These are phyloP conservation scores for Aulostomus chinensis DNA, from an alignment of 2,797 vertebrate species.

Conservation along the genomic window DNA sequence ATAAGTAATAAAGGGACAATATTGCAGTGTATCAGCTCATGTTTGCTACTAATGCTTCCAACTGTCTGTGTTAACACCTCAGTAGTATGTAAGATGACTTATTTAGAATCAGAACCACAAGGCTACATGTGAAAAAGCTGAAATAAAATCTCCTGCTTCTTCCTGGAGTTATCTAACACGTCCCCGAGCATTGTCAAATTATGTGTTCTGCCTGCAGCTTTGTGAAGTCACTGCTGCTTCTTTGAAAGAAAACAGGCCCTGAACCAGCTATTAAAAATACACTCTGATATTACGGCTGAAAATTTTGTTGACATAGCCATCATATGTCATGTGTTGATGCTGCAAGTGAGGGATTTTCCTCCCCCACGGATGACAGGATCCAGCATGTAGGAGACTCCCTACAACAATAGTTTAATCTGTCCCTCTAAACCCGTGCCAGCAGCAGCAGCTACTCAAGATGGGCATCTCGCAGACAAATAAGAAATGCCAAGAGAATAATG, in stretches of 20 bases:
- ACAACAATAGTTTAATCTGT: conserved; percentile 62
- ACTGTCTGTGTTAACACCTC: no score
- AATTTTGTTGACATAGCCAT: conserved; percentile 56
- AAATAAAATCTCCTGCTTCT: no score
- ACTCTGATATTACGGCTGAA: conserved; percentile 44
- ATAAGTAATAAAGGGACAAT: no score
- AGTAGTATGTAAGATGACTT: no score
- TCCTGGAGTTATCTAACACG: no score
- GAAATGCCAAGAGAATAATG: conserved; percentile 18
- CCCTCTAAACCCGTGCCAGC: conserved; percentile 36
- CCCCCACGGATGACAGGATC: conserved; percentile 58
- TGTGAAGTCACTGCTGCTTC: conserved; percentile 52
- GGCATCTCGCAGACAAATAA: conserved; percentile 21
- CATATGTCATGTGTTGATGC: conserved; percentile 44
- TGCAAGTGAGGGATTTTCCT: conserved; percentile 50
- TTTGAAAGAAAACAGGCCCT: no score
- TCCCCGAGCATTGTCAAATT: no score
- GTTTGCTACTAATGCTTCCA: no score
- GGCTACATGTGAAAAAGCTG: no score
- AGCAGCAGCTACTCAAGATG: conserved; percentile 30
- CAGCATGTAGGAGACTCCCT: conserved; percentile 47
- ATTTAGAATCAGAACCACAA: no score
- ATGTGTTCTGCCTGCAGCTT: conserved; percentile 43
- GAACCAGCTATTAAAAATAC: no score
- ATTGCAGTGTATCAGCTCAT: no score